Evolutionary conservation across 1,140 invertebrate species (phyloP), one percentile per base, ranked within the genome.

Genomic region (Drosophila guanche): DNA sequence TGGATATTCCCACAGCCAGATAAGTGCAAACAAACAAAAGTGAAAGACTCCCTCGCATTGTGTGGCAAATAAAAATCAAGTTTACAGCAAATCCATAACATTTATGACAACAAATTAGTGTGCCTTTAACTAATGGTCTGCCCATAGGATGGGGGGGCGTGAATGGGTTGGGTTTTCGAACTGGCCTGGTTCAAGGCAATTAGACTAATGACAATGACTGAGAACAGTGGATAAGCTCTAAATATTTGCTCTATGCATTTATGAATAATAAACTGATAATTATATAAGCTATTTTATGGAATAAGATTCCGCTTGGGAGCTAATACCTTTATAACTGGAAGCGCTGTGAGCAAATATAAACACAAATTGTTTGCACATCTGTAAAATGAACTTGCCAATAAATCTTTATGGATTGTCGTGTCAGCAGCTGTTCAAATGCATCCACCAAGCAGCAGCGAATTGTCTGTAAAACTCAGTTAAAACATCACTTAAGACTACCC

Each of bases 21-120:
- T 55, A 29, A 47, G 29, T 33, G 3, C 4, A 42, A 46, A 8
- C 16, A 29, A 54, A 68, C 42, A 67, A 68, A 48, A 22, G 23
- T 20, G 20, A 14, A 55, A 48, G 16, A 20, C 16, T 20, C 16
- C 0, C 2, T 3, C 8, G 3, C 3, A 55, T 47, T 40, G 58
- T 50, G 23, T 14, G 12, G 29, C 40, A 50, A 40, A 72, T 57
- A 52, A 75, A 37, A 40, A 50, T 33, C 10, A 40, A 73, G 25
- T 81, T 67, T 67, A 73, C 42, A 57, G 41, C 50, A 47, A 58
- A 69, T 76, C 71, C 62, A 81, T 83, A 81, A 86, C 79, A 76
- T 65, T 69, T 56, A 88, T 88, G 66, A 61, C 46, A 53, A 61
- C 58, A 88, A 81, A 88, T 88, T 78, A 75, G 53, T 75, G 23